Conservation (phyloP, 2,113 vertebrate species). For the Lathamus discolor region DNA sequence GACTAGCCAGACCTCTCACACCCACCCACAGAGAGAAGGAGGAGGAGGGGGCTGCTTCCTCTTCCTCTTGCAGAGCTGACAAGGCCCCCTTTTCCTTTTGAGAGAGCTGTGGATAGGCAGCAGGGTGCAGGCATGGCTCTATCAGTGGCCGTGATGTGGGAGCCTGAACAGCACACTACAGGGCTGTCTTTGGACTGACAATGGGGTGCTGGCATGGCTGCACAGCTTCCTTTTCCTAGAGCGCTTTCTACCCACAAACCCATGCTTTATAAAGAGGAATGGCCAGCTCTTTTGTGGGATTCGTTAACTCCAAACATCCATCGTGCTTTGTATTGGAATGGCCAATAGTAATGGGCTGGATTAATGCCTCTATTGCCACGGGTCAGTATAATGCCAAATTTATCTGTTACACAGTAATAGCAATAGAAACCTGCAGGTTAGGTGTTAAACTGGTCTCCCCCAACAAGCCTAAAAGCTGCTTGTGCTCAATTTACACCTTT, state of each 20-base stretch:
- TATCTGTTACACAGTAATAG: not conserved
- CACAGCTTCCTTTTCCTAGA: not conserved
- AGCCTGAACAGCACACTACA: not conserved
- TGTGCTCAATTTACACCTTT: not conserved
- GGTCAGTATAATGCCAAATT: not conserved
- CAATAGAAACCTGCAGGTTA: not conserved
- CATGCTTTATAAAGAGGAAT: not conserved
- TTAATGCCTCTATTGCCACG: not conserved
- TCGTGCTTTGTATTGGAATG: not conserved
- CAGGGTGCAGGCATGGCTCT: accelerated
- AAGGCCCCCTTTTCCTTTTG: not conserved
- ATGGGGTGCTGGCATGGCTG: accelerated
- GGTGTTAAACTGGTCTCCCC: not conserved
- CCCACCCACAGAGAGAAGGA: accelerated
- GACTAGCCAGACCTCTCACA: not conserved
- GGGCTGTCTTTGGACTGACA: not conserved
- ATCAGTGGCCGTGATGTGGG: accelerated
- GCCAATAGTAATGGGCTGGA: not conserved
- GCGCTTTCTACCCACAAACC: not conserved
- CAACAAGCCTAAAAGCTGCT: not conserved
- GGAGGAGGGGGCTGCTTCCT: not conserved
- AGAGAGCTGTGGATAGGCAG: not conserved
- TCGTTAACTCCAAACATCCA: not conserved
- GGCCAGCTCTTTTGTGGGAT: not conserved
- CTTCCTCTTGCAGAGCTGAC: not conserved